These are phyloP conservation scores for Zaprionus gabonicus DNA, from an alignment of 1,140 invertebrate species.

Conservation along the genomic window DNA sequence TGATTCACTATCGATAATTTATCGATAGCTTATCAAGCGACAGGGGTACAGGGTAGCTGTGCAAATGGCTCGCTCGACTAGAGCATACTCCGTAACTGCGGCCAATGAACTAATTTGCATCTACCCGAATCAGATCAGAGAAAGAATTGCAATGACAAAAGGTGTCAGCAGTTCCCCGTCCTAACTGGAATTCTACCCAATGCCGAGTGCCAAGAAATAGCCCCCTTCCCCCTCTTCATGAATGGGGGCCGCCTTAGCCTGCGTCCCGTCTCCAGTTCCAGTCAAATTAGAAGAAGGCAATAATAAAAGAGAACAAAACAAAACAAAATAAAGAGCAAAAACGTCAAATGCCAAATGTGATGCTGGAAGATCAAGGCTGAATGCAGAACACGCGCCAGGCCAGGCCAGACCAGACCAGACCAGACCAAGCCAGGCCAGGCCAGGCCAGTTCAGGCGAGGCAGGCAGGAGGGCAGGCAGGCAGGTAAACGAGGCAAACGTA, in stretches of 20 bases:
- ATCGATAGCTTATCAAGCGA: no score
- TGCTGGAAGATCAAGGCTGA: conserved; percentile 49
- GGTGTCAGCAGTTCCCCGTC: background rate
- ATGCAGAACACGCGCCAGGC: conserved; percentile 44
- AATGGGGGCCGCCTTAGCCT: no score
- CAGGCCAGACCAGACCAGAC: background rate
- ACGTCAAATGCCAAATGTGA: conserved; percentile 65
- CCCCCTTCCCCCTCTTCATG: no score
- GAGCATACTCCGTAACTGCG: conserved; percentile 1
- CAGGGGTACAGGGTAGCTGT: background rate
- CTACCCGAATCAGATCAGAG: conserved; percentile 25
- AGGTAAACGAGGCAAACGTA: conserved; percentile 15
- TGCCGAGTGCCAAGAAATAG: background rate
- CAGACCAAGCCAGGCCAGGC: background rate
- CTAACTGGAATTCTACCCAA: conserved; percentile 13
- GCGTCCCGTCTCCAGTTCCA: background rate
- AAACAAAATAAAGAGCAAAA: background rate
- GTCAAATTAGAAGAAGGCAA: conserved; percentile 21
- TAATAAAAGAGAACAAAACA: background rate
- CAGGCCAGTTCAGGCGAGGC: background rate
- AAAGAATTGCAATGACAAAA: background rate
- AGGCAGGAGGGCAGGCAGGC: background rate
- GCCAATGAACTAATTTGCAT: conserved; percentile 69
- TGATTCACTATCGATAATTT: no score
- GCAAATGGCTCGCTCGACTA: background rate